Evolutionary conservation across 1,140 invertebrate species (phyloP).

Genomic region (Sinella curviseta): DNA sequence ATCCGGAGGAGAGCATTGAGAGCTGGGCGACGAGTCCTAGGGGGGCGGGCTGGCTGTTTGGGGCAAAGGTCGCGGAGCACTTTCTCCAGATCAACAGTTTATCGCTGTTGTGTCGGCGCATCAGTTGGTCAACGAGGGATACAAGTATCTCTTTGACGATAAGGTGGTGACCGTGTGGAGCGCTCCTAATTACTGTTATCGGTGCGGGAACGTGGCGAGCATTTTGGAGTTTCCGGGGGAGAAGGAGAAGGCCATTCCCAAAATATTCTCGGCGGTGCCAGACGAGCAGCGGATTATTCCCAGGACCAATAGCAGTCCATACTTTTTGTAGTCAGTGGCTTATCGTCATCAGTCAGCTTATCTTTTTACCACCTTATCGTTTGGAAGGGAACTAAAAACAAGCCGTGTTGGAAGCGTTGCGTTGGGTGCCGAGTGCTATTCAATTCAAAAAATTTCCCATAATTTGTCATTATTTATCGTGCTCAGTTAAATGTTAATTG

Average conservation of each 20-base stretch:
- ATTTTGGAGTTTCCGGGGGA: conserved; percentile 83
- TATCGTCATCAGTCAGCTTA: too few species aligned
- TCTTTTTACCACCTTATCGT: too few species aligned
- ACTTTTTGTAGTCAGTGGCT: conserved; percentile 78
- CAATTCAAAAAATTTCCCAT: too few species aligned
- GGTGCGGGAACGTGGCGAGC: conserved; percentile 90
- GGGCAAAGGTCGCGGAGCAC: conserved; percentile 85
- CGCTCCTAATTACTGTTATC: conserved; percentile 94
- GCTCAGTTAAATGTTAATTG: too few species aligned
- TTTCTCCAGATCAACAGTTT: conserved; percentile 90
- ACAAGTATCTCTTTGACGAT: conserved; percentile 94
- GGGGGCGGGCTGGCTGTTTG: conserved; percentile 87
- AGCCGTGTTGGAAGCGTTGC: too few species aligned
- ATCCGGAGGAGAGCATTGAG: conserved; percentile 86
- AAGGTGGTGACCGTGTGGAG: conserved; percentile 96
- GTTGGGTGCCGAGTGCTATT: too few species aligned
- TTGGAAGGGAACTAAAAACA: too few species aligned
- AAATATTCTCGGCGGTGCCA: conserved; percentile 92
- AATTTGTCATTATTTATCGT: too few species aligned
- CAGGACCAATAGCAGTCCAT: conserved; percentile 85
- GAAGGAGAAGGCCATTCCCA: conserved; percentile 64
- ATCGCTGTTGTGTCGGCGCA: conserved; percentile 91
- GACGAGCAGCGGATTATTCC: conserved; percentile 90
- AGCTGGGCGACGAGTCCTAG: conserved; percentile 87
- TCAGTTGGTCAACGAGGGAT: conserved; percentile 95